Conservation (phyloP, 2,888 invertebrate species). For the Polyommatus icarus region DNA sequence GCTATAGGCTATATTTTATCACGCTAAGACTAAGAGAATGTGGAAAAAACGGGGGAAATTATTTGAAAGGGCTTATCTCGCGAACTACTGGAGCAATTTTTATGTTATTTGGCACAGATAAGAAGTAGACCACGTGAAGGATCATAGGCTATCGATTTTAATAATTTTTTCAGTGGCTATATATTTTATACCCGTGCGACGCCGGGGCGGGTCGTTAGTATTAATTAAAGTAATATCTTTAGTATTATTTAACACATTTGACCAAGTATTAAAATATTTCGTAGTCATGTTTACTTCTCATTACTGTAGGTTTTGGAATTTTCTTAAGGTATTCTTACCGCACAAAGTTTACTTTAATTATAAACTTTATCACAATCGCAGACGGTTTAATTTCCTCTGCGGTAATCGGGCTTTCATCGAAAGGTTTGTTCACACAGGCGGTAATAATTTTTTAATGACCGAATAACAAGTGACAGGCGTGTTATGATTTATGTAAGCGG, state of each 20-base stretch:
- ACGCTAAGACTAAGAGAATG: too few relatives aligned
- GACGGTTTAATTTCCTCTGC: neutral
- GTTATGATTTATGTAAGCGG: conserved; percentile 66
- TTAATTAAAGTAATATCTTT: too few relatives aligned
- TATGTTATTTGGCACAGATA: too few relatives aligned
- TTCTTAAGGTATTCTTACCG: neutral
- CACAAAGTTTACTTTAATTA: neutral
- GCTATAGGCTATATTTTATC: too few relatives aligned
- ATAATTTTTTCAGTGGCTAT: too few relatives aligned
- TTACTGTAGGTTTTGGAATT: neutral
- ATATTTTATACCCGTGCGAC: too few relatives aligned
- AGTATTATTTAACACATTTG: neutral
- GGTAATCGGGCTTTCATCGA: conserved; percentile 24
- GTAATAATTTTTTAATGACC: conserved; percentile 78
- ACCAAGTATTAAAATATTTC: neutral
- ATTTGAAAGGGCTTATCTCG: too few relatives aligned
- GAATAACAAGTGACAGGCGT: conserved; percentile 68
- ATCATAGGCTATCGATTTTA: too few relatives aligned
- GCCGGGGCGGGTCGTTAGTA: too few relatives aligned
- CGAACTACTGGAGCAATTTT: too few relatives aligned
- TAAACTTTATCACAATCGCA: neutral
- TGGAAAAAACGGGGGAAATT: too few relatives aligned
- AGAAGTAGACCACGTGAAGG: too few relatives aligned
- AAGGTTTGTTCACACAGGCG: conserved; percentile 30
- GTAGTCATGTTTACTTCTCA: neutral